Evolutionary conservation across 2,888 invertebrate genomes (phyloP).

Genomic region (Holacanthella duospinosa): DNA sequence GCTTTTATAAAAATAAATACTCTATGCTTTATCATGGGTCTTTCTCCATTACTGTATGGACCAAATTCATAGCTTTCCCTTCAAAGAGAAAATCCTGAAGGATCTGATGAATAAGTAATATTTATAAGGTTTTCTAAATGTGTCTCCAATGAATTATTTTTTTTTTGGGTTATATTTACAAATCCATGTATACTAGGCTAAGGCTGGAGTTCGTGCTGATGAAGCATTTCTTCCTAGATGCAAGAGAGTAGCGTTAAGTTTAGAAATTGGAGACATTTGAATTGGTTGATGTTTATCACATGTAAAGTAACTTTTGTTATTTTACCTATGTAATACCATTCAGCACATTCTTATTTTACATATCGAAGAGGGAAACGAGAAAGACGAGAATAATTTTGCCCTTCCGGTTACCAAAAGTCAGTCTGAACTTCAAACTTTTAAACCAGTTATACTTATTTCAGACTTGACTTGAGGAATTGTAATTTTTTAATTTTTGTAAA

Average conservation of each 20-base stretch:
- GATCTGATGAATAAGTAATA: slow-evolving; percentile 8
- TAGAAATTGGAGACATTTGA: not conserved
- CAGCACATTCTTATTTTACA: no score
- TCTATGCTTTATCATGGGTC: not conserved
- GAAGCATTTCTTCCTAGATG: not conserved
- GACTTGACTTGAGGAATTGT: no score
- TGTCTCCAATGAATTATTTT: not conserved
- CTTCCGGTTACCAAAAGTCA: not conserved
- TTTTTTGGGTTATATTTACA: not conserved
- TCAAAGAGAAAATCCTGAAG: no score
- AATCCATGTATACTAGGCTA: not conserved
- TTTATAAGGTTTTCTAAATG: not conserved
- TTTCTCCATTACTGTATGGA: not conserved
- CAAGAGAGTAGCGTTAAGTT: not conserved
- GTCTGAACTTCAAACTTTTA: no score
- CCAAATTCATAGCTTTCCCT: no score
- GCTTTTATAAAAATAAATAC: no score
- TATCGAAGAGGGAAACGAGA: no score
- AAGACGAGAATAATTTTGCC: not conserved
- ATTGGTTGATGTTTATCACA: not conserved
- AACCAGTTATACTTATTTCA: no score
- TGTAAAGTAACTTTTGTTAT: not conserved
- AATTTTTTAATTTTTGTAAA: not conserved
- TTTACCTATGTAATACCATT: no score
- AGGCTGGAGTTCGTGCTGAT: not conserved